Percentiles rank a stretch among this genome's conserved stretches.
phyloP scores from a whole-genome alignment of 2,797 vertebrate genomes.

The Thaleichthys pacificus region DNA sequence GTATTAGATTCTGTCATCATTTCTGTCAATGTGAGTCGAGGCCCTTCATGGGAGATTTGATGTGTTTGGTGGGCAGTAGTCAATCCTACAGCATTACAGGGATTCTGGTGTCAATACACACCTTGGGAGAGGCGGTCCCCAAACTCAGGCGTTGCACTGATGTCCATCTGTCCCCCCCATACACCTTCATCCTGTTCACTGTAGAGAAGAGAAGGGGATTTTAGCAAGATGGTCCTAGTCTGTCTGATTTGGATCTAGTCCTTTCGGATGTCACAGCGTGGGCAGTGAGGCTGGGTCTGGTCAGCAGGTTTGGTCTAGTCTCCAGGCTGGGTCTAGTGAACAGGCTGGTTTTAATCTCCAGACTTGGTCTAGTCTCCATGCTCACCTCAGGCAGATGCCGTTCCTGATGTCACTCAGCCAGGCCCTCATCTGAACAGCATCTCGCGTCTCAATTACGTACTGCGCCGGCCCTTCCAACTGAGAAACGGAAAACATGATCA shows the following conservation, averaged over 20 bases:
- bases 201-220: constrained; percentile 1
- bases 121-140: constrained; percentile 87
- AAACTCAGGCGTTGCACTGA: constrained; percentile 84
- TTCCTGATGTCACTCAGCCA: constrained; percentile 91
- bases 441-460: constrained; percentile 87
- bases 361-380: background rate
- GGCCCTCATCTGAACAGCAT: constrained; percentile 87
- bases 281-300: too few species aligned
- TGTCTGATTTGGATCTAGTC: background rate
- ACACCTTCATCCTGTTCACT: constrained; percentile 74
- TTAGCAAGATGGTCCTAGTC: background rate
- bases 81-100: background rate
- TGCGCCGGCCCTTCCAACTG: constrained; percentile 84
- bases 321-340: too few species aligned
- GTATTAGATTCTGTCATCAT: background rate
- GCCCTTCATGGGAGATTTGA: background rate
- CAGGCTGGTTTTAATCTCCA: too few species aligned
- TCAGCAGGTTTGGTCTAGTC: too few species aligned
- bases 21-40: background rate
- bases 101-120: constrained; percentile 36
- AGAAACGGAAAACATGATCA: background rate
- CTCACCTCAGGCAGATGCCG: constrained; percentile 84
- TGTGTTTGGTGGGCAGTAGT: too few species aligned
- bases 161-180: constrained; percentile 76
- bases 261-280: too few species aligned